A percentile compares a stretch with the other conserved stretches of the same genome.
Conservation (phyloP, 2,113 vertebrate genomes). For the Phylloscopus trochilus region DNA sequence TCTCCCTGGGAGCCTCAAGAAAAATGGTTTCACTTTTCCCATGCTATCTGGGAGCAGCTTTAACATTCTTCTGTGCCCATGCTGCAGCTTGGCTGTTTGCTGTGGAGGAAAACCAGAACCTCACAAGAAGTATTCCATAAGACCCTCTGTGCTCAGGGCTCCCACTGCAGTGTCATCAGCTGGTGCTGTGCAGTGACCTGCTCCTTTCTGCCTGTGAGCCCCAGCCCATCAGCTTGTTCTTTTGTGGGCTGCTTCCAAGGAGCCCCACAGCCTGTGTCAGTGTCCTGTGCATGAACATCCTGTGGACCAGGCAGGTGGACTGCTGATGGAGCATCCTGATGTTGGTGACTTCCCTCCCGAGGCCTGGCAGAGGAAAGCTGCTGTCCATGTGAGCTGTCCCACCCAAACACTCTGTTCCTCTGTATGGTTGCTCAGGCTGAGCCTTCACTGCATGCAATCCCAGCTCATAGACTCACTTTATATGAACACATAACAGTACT, state of each 20-base stretch:
- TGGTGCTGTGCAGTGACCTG: neutral
- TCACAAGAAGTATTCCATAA: neutral
- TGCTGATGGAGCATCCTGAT: neutral
- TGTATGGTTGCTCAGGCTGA: rapidly evolving
- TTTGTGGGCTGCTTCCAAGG: neutral
- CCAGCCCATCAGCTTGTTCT: neutral
- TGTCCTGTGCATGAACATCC: rapidly evolving
- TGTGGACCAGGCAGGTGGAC: neutral
- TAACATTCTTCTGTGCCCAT: neutral
- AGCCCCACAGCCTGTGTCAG: neutral
- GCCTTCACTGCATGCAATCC: neutral
- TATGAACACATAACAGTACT: neutral
- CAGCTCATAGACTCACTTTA: neutral
- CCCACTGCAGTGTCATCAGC: rapidly evolving
- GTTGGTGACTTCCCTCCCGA: neutral
- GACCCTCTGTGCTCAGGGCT: neutral
- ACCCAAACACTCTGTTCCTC: neutral
- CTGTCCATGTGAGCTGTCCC: neutral
- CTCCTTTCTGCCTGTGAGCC: neutral
- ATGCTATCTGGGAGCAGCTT: neutral
- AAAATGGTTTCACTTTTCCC: neutral
- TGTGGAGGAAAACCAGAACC: neutral
- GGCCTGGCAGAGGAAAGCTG: neutral
- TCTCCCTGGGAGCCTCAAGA: neutral
- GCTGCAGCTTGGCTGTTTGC: neutral